Conservation (phyloP, 2,797 vertebrate genomes). For the Coranthus polyacanthus region DNA sequence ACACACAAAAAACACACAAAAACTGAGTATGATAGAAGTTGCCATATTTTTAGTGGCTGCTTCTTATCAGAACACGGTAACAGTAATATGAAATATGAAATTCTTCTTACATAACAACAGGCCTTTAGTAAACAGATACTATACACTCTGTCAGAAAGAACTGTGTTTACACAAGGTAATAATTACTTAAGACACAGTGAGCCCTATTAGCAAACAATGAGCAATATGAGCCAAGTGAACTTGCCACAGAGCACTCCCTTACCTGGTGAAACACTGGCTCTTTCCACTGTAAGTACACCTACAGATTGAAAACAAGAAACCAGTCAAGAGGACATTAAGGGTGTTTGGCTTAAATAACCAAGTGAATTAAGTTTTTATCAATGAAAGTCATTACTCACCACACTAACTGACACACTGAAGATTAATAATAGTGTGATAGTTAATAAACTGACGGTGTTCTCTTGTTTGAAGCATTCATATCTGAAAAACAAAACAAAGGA, state of each 20-base stretch:
- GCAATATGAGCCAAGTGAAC: conserved; percentile 5
- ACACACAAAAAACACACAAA: too few relatives aligned
- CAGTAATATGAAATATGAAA: background rate
- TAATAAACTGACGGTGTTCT: conserved; percentile 89
- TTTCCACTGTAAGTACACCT: conserved; percentile 97
- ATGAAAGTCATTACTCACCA: conserved; percentile 86
- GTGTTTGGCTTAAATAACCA: background rate
- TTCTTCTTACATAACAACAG: background rate
- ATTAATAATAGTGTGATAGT: conserved; percentile 88
- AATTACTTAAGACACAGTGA: conserved; percentile 28
- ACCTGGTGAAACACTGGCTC: conserved; percentile 99
- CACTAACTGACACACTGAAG: conserved; percentile 93
- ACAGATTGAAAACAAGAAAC: conserved; percentile 48
- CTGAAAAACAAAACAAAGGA: conserved; percentile 81
- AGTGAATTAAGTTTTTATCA: background rate
- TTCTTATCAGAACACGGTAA: too few relatives aligned
- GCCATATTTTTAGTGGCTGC: too few relatives aligned
- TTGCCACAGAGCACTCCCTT: conserved; percentile 46
- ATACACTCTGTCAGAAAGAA: background rate
- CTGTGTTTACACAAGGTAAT: conserved; percentile 45
- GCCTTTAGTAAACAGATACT: background rate
- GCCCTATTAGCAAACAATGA: conserved; percentile 64
- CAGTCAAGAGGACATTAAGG: background rate
- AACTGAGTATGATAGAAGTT: too few relatives aligned
- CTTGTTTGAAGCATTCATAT: conserved; percentile 96